Evolutionary conservation across 1,140 invertebrate species (phyloP).

Genomic region (Bombyx mori): DNA sequence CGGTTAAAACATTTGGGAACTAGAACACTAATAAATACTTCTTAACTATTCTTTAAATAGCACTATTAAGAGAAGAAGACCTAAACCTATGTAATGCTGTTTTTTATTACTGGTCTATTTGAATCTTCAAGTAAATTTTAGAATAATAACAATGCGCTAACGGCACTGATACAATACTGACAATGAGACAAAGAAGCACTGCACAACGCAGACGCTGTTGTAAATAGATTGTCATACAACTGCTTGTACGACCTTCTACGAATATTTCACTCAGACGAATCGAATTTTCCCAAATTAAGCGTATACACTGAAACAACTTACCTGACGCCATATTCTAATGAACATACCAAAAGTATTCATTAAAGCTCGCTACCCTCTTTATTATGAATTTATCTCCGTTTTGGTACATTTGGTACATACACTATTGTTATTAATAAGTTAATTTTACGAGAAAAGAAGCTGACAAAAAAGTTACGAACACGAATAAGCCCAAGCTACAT

Average conservation of each 20-base stretch:
- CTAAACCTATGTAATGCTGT: not conserved
- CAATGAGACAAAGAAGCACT: slow-evolving; percentile 38
- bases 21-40: too few species aligned
- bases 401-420: too few species aligned
- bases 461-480: slow-evolving; percentile 35
- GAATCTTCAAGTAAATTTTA: slow-evolving; percentile 15
- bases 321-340: slow-evolving; percentile 32
- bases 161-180: slow-evolving; percentile 47
- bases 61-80: not conserved
- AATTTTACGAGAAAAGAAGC: slow-evolving; percentile 34
- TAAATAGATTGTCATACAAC: slow-evolving; percentile 27
- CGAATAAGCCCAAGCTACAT: slow-evolving; percentile 42
- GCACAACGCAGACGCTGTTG: slow-evolving; percentile 25
- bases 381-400: too few species aligned
- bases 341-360: slow-evolving; percentile 38
- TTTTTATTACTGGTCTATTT: not conserved
- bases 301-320: slow-evolving; percentile 55
- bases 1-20: too few species aligned
- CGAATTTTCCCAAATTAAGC: slow-evolving; percentile 50
- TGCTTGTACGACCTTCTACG: slow-evolving; percentile 28
- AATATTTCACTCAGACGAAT: slow-evolving; percentile 21
- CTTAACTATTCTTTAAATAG: too few species aligned
- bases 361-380: too few species aligned
- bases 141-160: slow-evolving; percentile 27
- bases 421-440: not conserved